These are phyloP conservation scores for Trinectes maculatus DNA, from an alignment of 2,113 vertebrate species.

Conservation along the genomic window DNA sequence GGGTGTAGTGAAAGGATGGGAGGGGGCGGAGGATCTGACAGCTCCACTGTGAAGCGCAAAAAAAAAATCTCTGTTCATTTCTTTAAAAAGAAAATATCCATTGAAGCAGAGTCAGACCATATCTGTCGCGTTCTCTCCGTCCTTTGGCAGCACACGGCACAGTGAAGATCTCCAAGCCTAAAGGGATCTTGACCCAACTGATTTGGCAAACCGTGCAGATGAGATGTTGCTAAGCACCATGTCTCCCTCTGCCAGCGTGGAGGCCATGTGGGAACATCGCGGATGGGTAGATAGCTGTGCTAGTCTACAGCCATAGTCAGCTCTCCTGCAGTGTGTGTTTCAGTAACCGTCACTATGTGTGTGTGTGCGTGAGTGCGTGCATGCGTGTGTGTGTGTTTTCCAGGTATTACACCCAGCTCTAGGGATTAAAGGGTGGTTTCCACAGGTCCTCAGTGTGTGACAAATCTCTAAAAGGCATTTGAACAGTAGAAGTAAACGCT, in stretches of 20 bases:
- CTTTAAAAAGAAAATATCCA: constrained; percentile 9
- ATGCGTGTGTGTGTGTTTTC: constrained; percentile 21
- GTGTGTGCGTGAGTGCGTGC: not conserved
- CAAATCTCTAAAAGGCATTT: constrained; percentile 55
- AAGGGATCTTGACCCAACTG: constrained; percentile 67
- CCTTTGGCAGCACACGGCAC: constrained; percentile 10
- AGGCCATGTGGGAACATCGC: constrained; percentile 57
- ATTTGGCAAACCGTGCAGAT: constrained; percentile 67
- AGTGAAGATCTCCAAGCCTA: constrained; percentile 39
- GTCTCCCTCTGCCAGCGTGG: constrained; percentile 47
- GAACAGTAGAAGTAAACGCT: constrained; percentile 41
- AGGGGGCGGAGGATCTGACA: constrained; percentile 62
- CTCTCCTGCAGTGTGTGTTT: constrained; percentile 33
- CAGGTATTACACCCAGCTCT: constrained; percentile 22
- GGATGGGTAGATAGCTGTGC: constrained; percentile 38
- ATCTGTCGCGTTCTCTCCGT: constrained; percentile 4
- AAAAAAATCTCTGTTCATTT: constrained; percentile 52
- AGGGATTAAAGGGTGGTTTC: constrained; percentile 59
- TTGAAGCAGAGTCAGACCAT: constrained; percentile 22
- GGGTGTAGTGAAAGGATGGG: constrained; percentile 64
- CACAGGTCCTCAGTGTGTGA: constrained; percentile 52
- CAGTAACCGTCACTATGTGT: constrained; percentile 19
- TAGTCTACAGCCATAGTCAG: constrained; percentile 45
- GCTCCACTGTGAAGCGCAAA: constrained; percentile 31
- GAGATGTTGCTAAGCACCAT: constrained; percentile 78